phyloP scores from a whole-genome alignment of 1,140 invertebrate species.

The Neodiprion lecontei region DNA sequence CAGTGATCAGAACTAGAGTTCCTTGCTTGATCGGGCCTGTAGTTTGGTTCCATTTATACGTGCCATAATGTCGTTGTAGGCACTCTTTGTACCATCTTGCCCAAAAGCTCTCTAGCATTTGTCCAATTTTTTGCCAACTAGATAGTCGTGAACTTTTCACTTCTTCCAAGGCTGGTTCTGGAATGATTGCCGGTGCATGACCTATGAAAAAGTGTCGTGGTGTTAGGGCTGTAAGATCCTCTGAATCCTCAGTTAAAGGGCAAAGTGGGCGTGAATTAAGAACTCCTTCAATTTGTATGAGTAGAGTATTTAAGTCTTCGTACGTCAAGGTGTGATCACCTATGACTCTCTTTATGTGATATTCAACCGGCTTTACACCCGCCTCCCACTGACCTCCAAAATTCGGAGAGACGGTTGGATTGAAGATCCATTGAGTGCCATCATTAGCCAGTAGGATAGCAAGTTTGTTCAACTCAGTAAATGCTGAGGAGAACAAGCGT shows the following conservation, averaged over 20 bases:
- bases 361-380: conserved; percentile 46
- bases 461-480: not conserved
- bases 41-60: too few species aligned
- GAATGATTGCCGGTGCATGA: not conserved
- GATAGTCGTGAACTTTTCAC: not conserved
- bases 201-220: conserved; percentile 13
- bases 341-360: conserved; percentile 1
- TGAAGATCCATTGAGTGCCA: conserved; percentile 44
- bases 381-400: conserved; percentile 56
- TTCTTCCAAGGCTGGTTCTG: not conserved
- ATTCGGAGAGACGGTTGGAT: conserved; percentile 47
- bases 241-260: conserved; percentile 1
- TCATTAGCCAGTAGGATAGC: not conserved
- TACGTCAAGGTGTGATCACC: not conserved
- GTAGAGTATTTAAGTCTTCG: not conserved
- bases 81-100: conserved; percentile 3
- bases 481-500: not conserved
- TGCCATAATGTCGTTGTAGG: not conserved
- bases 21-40: too few species aligned
- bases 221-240: conserved; percentile 12
- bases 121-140: not conserved
- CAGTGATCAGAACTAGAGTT: too few species aligned
- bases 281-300: not conserved
- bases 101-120: conserved; percentile 11
- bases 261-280: conserved; percentile 20